Evolutionary conservation across 2,888 invertebrate species (phyloP).

Genomic region (Pachydiplax longipennis): DNA sequence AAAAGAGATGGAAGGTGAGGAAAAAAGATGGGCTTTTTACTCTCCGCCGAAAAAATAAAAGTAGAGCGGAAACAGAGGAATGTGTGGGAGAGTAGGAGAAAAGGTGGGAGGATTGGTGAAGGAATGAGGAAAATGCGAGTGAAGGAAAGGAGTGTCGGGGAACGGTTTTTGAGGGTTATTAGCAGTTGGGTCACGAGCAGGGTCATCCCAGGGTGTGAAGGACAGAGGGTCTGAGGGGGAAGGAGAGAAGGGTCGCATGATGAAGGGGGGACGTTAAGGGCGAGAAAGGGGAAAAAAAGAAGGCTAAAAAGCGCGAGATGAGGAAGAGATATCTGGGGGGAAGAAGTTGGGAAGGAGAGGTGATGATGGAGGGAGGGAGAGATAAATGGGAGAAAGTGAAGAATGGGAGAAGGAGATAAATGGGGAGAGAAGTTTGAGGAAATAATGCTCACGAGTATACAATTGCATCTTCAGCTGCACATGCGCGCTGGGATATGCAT

Average conservation of each 20-base stretch:
- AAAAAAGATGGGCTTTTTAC: background rate
- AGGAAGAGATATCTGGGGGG: background rate
- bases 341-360: background rate
- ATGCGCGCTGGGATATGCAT: too few species aligned
- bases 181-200: conserved; percentile 41
- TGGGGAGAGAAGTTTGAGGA: too few species aligned
- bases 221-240: background rate
- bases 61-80: background rate
- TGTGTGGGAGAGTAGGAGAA: background rate
- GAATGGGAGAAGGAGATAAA: background rate
- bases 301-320: background rate
- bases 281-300: background rate
- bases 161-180: conserved; percentile 3
- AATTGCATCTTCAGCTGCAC: too few species aligned
- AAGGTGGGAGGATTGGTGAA: background rate
- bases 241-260: background rate
- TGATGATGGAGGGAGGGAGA: background rate
- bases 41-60: background rate
- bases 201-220: conserved; percentile 25
- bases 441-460: too few species aligned
- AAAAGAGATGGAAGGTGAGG: background rate
- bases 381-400: too few species aligned
- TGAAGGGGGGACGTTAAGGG: background rate
- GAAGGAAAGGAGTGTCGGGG: background rate
- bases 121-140: background rate